These are phyloP conservation scores for Drosophila dives DNA, from an alignment of 2,888 invertebrate genomes.

Conservation along the genomic window DNA sequence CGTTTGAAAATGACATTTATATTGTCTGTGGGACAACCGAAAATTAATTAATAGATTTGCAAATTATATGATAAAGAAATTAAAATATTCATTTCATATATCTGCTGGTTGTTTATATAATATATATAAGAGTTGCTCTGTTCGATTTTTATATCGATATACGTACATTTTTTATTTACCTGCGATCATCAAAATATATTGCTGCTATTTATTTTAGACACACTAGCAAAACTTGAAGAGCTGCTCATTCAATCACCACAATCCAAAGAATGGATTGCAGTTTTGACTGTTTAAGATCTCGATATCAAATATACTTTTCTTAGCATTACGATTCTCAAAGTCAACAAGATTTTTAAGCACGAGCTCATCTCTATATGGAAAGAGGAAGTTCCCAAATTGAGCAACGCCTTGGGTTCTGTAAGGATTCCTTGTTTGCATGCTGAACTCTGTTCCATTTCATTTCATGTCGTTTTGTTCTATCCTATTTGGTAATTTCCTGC, in stretches of 20 bases:
- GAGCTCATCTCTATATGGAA: neutral
- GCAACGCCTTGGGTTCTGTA: neutral
- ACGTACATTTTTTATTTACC: too few species aligned
- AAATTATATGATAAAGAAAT: neutral
- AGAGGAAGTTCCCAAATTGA: neutral
- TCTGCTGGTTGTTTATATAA: neutral
- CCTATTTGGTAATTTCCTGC: slow-evolving; percentile 6
- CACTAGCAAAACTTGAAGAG: too few species aligned
- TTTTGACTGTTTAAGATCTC: too few species aligned
- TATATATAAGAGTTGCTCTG: neutral
- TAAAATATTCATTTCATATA: neutral
- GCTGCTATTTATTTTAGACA: neutral
- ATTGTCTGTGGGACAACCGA: neutral
- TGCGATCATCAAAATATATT: neutral
- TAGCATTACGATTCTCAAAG: neutral
- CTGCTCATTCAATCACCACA: too few species aligned
- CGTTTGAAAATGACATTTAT: neutral
- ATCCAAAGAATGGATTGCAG: too few species aligned
- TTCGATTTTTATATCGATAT: too few species aligned
- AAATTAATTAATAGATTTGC: neutral
- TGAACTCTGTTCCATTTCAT: slow-evolving; percentile 15
- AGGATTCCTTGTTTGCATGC: slow-evolving; percentile 3
- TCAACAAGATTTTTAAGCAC: neutral
- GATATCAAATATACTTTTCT: neutral
- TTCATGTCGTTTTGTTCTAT: slow-evolving; percentile 9